A percentile compares a stretch with the other conserved stretches of the same genome.
Conservation (phyloP, 2,797 vertebrate species). For the Acomys russatus region DNA sequence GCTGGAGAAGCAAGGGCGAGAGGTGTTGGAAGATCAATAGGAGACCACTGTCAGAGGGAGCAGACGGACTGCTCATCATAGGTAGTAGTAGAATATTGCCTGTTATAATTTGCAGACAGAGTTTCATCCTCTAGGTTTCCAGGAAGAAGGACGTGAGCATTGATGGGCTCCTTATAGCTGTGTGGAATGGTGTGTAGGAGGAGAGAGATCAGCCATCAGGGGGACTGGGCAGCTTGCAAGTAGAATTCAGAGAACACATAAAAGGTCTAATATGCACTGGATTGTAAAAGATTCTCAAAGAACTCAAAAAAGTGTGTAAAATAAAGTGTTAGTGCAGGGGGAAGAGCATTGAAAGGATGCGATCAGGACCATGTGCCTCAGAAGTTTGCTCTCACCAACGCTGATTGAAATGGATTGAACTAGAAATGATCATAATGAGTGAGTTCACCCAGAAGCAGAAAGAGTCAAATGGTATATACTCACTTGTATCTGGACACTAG, state of each 20-base stretch:
- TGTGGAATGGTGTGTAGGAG: not conserved
- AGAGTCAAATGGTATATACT: too few relatives aligned
- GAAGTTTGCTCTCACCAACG: not conserved
- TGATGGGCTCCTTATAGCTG: not conserved
- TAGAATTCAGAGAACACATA: constrained; percentile 21
- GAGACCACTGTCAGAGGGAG: not conserved
- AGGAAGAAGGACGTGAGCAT: not conserved
- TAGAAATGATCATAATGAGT: too few relatives aligned
- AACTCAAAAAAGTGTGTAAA: constrained; percentile 10
- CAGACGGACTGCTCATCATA: not conserved
- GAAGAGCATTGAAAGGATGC: not conserved
- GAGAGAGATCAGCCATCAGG: constrained; percentile 7
- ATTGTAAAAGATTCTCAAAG: constrained; percentile 29
- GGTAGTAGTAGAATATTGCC: not conserved
- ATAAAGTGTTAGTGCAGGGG: not conserved
- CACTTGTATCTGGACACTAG: too few relatives aligned
- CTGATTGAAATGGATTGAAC: not conserved
- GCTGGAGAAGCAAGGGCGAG: not conserved
- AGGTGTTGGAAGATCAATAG: not conserved
- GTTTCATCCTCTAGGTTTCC: constrained; percentile 27
- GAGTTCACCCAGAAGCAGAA: too few relatives aligned
- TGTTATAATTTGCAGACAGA: not conserved
- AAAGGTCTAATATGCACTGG: not conserved
- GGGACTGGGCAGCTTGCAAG: not conserved
- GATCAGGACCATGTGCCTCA: not conserved